Evolutionary conservation across 2,888 invertebrate species (phyloP).

Genomic region (Acleris cristana): DNA sequence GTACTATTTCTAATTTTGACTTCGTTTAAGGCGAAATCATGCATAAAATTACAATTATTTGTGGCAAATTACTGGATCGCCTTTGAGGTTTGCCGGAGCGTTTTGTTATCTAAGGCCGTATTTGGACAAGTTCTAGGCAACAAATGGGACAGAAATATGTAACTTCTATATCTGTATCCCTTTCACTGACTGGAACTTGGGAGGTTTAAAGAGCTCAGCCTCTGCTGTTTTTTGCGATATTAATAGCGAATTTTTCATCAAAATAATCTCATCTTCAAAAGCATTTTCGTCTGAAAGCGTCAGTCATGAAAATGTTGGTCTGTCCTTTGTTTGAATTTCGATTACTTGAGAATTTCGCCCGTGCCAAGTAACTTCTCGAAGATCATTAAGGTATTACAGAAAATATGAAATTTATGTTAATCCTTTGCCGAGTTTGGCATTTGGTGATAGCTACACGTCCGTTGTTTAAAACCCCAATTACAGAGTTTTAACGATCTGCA

Average conservation of each 20-base stretch:
- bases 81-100: too few species aligned
- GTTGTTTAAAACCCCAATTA: constrained; percentile 53
- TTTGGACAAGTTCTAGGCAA: too few species aligned
- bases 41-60: too few species aligned
- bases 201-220: too few species aligned
- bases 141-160: too few species aligned
- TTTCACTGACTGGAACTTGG: too few species aligned
- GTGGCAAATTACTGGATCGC: too few species aligned
- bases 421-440: constrained; percentile 48
- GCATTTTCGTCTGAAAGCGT: constrained; percentile 22
- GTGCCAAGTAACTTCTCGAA: constrained; percentile 21
- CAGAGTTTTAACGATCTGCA: constrained; percentile 64
- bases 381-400: constrained; percentile 40
- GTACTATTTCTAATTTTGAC: too few species aligned
- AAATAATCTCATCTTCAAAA: constrained; percentile 20
- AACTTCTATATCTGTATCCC: too few species aligned
- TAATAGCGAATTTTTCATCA: background rate
- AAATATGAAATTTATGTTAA: constrained; percentile 49
- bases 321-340: constrained; percentile 27
- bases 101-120: too few species aligned
- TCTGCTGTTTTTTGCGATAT: too few species aligned
- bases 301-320: constrained; percentile 12
- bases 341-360: constrained; percentile 26
- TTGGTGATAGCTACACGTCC: constrained; percentile 46
- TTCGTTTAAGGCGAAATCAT: too few species aligned